Conservation (phyloP, 2,888 invertebrate species). For the Monopis laevigella region DNA sequence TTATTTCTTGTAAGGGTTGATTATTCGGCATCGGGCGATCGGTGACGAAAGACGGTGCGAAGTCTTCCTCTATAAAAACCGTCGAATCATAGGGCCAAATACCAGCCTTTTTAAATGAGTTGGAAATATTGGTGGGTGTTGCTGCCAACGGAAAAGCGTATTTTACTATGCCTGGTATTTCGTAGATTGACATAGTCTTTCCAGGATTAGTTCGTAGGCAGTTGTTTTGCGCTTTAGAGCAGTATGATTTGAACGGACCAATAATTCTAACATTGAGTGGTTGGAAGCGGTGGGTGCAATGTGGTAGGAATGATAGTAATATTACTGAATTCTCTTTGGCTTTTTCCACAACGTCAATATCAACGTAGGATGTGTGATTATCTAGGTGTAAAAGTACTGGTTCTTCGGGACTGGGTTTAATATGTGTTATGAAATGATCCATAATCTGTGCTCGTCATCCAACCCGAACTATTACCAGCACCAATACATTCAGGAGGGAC, state of each 20-base stretch:
- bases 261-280: not conserved
- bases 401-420: too few relatives aligned
- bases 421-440: too few relatives aligned
- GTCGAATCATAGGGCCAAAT: slow-evolving; percentile 19
- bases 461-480: slow-evolving; percentile 19
- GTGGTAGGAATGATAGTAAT: slow-evolving; percentile 10
- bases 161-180: too few relatives aligned
- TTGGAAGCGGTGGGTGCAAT: slow-evolving; percentile 3
- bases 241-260: slow-evolving; percentile 10
- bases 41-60: too few relatives aligned
- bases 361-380: slow-evolving; percentile 4
- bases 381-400: too few relatives aligned
- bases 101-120: slow-evolving; percentile 21
- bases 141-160: slow-evolving; percentile 20
- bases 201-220: slow-evolving; percentile 21
- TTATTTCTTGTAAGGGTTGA: slow-evolving; percentile 14
- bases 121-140: slow-evolving; percentile 18
- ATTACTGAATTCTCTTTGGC: slow-evolving; percentile 6
- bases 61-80: too few relatives aligned
- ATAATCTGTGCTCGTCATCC: slow-evolving; percentile 1
- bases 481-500: slow-evolving; percentile 28
- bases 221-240: slow-evolving; percentile 18
- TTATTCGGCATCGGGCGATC: too few relatives aligned
- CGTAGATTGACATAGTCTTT: slow-evolving; percentile 21
- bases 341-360: slow-evolving; percentile 12